Base-by-base conservation (phyloP, 1,140 invertebrate genomes). In the Drosophila kanapiae region DNA sequence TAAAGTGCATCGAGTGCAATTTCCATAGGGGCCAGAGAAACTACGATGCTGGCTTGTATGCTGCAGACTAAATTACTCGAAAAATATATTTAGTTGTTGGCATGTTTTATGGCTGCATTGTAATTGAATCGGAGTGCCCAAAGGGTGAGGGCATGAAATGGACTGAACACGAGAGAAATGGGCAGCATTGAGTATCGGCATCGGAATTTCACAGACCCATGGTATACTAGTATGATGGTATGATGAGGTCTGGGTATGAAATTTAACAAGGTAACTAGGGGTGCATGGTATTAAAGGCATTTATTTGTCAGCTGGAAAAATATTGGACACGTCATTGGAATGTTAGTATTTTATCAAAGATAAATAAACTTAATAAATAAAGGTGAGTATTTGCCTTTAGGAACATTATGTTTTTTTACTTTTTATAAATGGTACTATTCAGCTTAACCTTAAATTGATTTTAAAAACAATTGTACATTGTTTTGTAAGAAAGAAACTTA, bases 51-150 rank as follows among this genome's bases (percentile, higher is more conserved):
- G 14, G 37, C 40, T 27, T 47, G 62, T 29, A 14, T 49, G 48
- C n/a, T 38, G 37, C 47, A 23, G 54, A 72, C 47, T 60, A 72
- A 74, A 75, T 74, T 56, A 64, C 57, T 53, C 40, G 70, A 63
- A 77, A 61, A 65, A 70, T 70, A 70, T 70, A 70, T 70, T 70
- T 70, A 68, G 62, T 68, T 51, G 62, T 57, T 38, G 16, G 70
- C 53, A 58, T 35, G 31, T 61, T 59, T 49, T 56, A 42, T 60
- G 61, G 60, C 47, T 61, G 48, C 33, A 14, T 54, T 49, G 64
- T 78, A 70, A 80, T 74, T 81, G 47, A 86, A 86, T 81, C 71
- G 58, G 49, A 88, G 68, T 75, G 35, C 43, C 68, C 63, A 77
- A 83, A 67, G 71, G 67, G 67, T 75, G 58, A 49, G 43, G 35